A percentile compares a stretch with the other conserved stretches of the same genome.
phyloP scores from a whole-genome alignment of 2,888 invertebrate species.

The Rhabditoides inermis region DNA sequence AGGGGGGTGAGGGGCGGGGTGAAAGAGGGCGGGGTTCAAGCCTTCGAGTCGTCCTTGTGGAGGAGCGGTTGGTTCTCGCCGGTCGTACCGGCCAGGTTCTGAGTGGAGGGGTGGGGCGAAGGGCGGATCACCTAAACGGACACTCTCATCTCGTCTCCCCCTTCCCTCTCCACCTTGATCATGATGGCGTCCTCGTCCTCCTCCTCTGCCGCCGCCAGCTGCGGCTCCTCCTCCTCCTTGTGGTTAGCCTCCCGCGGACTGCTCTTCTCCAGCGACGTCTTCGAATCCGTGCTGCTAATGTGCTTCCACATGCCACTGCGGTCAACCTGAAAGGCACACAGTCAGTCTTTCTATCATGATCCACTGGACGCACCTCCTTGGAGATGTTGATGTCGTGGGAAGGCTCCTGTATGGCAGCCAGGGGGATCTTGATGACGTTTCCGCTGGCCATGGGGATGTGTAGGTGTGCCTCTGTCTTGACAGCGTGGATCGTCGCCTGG shows the following conservation, averaged over 20 bases:
- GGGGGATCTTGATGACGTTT: conserved; percentile 78
- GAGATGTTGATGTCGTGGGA: conserved; percentile 69
- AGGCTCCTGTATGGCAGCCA: conserved; percentile 58
- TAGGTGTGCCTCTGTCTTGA: conserved; percentile 62
- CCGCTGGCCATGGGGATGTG: conserved; percentile 80
- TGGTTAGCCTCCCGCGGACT: not conserved
- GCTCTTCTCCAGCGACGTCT: conserved; percentile 29
- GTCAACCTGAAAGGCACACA: conserved; percentile 69
- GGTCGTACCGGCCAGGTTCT: conserved; percentile 16
- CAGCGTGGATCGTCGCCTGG: conserved; percentile 50
- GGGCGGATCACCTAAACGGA: conserved; percentile 29
- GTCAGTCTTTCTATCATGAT: conserved; percentile 56
- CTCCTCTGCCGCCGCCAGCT: conserved; percentile 6
- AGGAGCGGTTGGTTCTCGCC: conserved; percentile 32
- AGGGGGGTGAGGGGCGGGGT: no score
- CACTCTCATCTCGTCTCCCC: not conserved
- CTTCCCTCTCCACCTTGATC: conserved; percentile 30
- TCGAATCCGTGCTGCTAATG: conserved; percentile 42
- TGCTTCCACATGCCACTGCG: conserved; percentile 72
- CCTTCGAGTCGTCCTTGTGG: conserved; percentile 14
- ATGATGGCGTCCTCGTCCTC: conserved; percentile 51
- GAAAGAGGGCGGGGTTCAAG: no score
- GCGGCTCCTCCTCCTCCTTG: not conserved
- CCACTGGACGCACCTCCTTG: conserved; percentile 68
- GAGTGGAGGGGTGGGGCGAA: conserved; percentile 33